These are phyloP conservation scores for Xyrichtys novacula DNA, from an alignment of 2,797 vertebrate genomes.

Conservation along the genomic window DNA sequence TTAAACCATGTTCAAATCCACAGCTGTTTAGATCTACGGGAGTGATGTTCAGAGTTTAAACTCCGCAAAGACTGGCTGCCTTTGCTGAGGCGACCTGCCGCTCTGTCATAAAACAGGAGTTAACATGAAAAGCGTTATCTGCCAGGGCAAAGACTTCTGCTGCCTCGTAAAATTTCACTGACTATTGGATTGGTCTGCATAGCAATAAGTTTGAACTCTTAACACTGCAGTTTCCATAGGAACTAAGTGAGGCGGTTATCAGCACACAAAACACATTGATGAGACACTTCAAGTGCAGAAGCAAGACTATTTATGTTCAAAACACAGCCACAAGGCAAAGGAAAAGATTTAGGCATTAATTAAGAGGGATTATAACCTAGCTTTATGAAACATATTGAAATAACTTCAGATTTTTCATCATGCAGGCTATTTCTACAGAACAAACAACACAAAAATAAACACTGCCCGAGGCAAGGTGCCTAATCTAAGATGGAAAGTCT, in stretches of 20 bases:
- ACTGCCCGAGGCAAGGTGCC: constrained; percentile 47
- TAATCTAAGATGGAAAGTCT: constrained; percentile 60
- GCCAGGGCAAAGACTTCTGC: constrained; percentile 41
- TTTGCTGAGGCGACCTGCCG: constrained; percentile 40
- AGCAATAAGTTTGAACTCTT: constrained; percentile 73
- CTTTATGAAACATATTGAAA: constrained; percentile 48
- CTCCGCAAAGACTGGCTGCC: constrained; percentile 17
- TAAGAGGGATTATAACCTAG: constrained; percentile 38
- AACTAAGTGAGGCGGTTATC: constrained; percentile 70
- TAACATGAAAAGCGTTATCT: constrained; percentile 44
- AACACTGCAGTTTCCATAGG: constrained; percentile 81
- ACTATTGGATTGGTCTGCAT: constrained; percentile 59
- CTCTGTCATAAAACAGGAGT: constrained; percentile 43
- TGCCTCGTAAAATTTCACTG: constrained; percentile 44
- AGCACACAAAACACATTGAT: constrained; percentile 57
- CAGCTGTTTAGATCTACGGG: constrained; percentile 33
- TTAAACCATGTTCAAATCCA: constrained; percentile 48
- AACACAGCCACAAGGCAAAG: constrained; percentile 40
- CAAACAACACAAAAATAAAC: constrained; percentile 59
- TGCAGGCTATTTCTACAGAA: constrained; percentile 39
- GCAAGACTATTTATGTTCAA: constrained; percentile 48
- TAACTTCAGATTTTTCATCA: constrained; percentile 54
- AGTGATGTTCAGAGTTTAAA: constrained; percentile 35
- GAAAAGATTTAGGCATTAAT: constrained; percentile 38
- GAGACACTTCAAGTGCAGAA: constrained; percentile 47